Evolutionary conservation across 2,113 vertebrate genomes (phyloP).

Genomic region (Chelonoidis abingdonii): DNA sequence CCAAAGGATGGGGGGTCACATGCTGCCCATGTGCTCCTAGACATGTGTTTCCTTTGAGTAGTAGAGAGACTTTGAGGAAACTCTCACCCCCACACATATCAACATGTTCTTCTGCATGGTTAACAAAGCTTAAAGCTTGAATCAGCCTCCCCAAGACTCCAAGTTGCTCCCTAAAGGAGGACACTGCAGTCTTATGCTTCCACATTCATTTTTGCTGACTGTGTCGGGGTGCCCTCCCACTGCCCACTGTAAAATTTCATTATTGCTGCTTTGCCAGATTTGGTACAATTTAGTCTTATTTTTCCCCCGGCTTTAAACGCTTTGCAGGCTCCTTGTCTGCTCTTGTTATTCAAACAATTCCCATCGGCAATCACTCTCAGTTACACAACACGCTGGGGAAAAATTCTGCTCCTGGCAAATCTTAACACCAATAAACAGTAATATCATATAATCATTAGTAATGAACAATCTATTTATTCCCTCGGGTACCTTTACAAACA

Average conservation of each 20-base stretch:
- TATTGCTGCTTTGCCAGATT: background rate
- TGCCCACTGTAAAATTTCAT: conserved; percentile 49
- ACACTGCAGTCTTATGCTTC: too few relatives aligned
- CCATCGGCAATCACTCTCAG: rapidly evolving
- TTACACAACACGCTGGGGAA: background rate
- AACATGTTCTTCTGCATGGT: background rate
- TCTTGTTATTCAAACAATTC: background rate
- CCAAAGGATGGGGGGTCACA: background rate
- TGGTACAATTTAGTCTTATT: background rate
- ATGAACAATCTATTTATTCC: background rate
- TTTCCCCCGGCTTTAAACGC: background rate
- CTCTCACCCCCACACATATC: background rate
- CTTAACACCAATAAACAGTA: rapidly evolving
- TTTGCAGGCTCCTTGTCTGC: background rate
- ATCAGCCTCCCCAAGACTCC: background rate
- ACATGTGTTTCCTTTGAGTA: background rate
- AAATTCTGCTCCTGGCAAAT: background rate
- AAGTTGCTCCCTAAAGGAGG: background rate
- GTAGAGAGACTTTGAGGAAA: background rate
- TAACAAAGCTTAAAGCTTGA: background rate
- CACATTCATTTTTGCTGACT: conserved; percentile 28
- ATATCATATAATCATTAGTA: rapidly evolving
- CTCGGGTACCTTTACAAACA: rapidly evolving
- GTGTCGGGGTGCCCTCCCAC: background rate
- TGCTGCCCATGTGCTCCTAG: too few relatives aligned